Evolutionary conservation across 92 coral and sea anemone species (phyloP), one percentile per base, ranked within the genome.

Genomic region (Bergia puertoricense): DNA sequence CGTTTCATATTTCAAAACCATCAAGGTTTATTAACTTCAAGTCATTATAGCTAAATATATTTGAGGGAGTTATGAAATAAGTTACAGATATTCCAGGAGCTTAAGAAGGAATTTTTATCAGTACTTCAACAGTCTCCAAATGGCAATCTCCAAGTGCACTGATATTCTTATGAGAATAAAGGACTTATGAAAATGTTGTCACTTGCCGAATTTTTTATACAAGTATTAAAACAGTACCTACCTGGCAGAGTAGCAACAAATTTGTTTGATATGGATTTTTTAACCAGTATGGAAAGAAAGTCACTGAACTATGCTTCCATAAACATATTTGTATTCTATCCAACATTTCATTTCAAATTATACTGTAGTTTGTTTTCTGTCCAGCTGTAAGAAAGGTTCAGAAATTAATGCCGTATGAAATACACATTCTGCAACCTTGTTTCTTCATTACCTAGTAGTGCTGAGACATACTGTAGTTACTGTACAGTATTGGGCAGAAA

Each of bases 371-470:
- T 16, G 20, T 37, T 16, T 42, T 76, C 79, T 41, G 54, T 76
- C 46, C 79, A 76, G 79, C 79, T 42, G 50, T 40, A 76, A 42
- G 23, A 76, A 39, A 7, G 54, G 46, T 76, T 75, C 79, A 16
- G 46, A 2, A 41, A 3, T 62, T 16, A 1, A 62, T 62, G 69
- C 69, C 69, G 40, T 23, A 75, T 16, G 20, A 16, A 36, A 36
- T 8, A 9, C 14, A 51, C 46, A 45, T 42, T 5, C 51, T 76
- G 79, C 42, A 18, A 76, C 46, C 79, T 86, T 41, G 82, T 79
- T 90, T 74, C 69, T 54, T 59, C 82, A 90, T 90, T 90, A 90
- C 88, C 82, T 80, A 16, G 87, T 90, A 90, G 92, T 86, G 84
- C 62, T 48, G 92, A 81, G 39, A 90, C 86, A 79, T 30, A 30